Conservation (phyloP, 2,113 vertebrate genomes). For the Paraplagusia blochii region DNA sequence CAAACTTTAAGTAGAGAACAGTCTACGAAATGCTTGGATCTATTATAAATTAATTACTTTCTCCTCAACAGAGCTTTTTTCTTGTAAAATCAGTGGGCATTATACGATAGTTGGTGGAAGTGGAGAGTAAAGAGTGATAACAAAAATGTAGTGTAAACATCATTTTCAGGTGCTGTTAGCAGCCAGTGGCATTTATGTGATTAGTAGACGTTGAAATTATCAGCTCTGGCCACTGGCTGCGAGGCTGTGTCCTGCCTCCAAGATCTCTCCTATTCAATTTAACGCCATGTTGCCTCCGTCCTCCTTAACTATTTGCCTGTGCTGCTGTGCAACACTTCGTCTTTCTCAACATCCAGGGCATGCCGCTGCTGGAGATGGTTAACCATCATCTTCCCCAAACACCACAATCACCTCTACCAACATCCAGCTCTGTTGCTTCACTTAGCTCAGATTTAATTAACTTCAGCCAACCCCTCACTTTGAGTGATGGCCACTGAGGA, state of each 20-base stretch:
- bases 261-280: conserved; percentile 68
- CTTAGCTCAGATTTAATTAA: conserved; percentile 68
- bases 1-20: too few relatives aligned
- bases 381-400: conserved; percentile 39
- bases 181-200: conserved; percentile 64
- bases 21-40: neutral
- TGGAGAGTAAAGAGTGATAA: conserved; percentile 39
- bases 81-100: conserved; percentile 24
- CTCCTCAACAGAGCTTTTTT: conserved; percentile 11
- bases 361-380: conserved; percentile 40
- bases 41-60: conserved; percentile 1
- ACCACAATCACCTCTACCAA: conserved; percentile 7
- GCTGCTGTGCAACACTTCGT: conserved; percentile 43
- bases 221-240: conserved; percentile 26
- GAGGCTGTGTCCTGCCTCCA: conserved; percentile 33
- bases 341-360: conserved; percentile 41
- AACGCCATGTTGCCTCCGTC: conserved; percentile 61
- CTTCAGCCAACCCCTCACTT: conserved; percentile 49
- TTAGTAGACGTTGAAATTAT: conserved; percentile 64
- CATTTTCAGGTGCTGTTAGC: conserved; percentile 49
- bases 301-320: conserved; percentile 57
- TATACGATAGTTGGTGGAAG: conserved; percentile 24
- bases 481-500: conserved; percentile 33
- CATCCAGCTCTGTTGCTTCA: conserved; percentile 37
- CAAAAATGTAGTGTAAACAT: conserved; percentile 32